phyloP scores from a whole-genome alignment of 2,113 vertebrate species.

The Pterocles burchelli region DNA sequence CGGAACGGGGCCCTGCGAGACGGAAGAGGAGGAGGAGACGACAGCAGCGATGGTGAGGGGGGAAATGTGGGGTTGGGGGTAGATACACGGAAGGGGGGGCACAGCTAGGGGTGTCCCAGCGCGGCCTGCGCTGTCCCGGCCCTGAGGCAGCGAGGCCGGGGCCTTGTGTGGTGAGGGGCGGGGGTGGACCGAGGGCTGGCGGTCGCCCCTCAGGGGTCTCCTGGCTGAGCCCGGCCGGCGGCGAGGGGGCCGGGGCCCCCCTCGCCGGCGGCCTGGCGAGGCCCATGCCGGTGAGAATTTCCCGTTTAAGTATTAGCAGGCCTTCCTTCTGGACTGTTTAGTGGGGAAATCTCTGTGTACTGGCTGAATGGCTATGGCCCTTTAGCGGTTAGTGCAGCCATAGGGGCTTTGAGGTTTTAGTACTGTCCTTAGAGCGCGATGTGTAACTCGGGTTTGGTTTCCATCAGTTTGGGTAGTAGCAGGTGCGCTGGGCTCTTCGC shows the following conservation, averaged over 20 bases:
- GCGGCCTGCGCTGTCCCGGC: not conserved
- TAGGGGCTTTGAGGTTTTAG: not conserved
- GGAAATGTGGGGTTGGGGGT: not conserved
- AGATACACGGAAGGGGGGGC: too few relatives aligned
- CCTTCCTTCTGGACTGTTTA: not conserved
- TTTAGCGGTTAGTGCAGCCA: not conserved
- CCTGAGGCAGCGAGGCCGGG: not conserved
- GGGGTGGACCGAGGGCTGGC: not conserved
- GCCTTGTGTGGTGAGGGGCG: not conserved
- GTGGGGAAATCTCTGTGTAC: not conserved
- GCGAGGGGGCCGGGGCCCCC: not conserved
- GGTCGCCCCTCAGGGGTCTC: not conserved
- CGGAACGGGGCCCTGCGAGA: too few relatives aligned
- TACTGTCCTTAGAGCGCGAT: rapidly evolving
- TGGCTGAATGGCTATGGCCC: not conserved
- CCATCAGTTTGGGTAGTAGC: not conserved
- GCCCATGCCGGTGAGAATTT: not conserved
- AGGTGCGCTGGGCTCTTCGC: not conserved
- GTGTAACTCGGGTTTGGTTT: not conserved
- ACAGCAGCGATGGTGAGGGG: conserved; percentile 14
- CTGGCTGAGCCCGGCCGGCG: not conserved
- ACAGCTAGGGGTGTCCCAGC: not conserved
- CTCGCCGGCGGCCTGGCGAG: not conserved
- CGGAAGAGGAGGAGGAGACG: not conserved
- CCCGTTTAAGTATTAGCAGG: not conserved